A percentile compares a stretch with the other conserved stretches of the same genome.
These are phyloP conservation scores for rat (Rattus norvegicus) DNA, from an alignment of 2,113 vertebrate species.

Conservation along the genomic window DNA sequence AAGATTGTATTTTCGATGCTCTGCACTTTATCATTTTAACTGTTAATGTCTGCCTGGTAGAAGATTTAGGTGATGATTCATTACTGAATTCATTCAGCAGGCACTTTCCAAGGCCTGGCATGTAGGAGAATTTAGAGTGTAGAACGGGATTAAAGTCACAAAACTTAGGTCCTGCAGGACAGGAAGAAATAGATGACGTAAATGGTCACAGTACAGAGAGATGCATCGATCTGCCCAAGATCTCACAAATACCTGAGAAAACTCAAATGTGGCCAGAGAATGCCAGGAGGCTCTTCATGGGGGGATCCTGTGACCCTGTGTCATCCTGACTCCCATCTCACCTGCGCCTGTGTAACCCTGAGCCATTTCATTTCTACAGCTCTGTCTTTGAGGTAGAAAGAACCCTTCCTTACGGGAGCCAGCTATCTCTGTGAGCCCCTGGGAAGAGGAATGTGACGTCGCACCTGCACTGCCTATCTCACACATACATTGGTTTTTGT, in stretches of 20 bases:
- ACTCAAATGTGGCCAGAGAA: background rate
- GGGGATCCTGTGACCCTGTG: background rate
- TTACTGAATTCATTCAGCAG: background rate
- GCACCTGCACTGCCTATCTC: background rate
- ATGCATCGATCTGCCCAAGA: background rate
- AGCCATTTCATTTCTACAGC: background rate
- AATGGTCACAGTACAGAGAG: background rate
- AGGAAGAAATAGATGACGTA: background rate
- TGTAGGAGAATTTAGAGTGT: background rate
- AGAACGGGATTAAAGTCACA: background rate
- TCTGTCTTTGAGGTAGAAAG: background rate
- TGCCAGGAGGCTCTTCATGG: background rate
- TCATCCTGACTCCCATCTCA: background rate
- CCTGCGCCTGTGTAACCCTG: background rate
- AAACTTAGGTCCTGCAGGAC: background rate
- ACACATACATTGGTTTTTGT: background rate
- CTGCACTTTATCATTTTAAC: background rate
- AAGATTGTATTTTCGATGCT: background rate
- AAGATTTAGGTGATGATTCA: background rate
- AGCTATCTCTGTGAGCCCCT: background rate
- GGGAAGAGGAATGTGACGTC: too few species aligned
- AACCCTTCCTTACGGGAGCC: background rate
- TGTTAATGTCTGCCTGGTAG: background rate
- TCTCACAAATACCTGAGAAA: slow-evolving; percentile 29
- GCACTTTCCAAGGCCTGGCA: background rate